phyloP scores from a whole-genome alignment of 2,113 vertebrate species.

The Leucosticte australis region DNA sequence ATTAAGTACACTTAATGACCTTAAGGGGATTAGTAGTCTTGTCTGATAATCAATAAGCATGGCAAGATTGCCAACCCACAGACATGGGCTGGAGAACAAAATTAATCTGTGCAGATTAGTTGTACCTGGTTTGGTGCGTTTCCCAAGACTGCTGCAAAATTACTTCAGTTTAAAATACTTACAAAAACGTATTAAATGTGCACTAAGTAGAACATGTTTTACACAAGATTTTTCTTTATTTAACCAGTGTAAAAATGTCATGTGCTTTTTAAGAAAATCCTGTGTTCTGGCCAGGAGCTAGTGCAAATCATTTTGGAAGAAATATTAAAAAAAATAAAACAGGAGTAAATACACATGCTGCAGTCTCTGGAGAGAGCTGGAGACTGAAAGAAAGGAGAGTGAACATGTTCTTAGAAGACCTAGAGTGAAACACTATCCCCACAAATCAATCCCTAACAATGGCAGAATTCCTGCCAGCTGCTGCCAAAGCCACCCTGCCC shows the following conservation, averaged over 20 bases:
- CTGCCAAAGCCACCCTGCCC: not conserved
- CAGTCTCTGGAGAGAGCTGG: not conserved
- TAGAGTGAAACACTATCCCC: not conserved
- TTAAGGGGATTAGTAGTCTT: slow-evolving; percentile 95
- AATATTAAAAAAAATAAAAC: not conserved
- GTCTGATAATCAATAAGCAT: slow-evolving; percentile 97
- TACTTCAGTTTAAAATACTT: not conserved
- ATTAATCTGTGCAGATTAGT: slow-evolving; percentile 75
- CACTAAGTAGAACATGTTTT: not conserved
- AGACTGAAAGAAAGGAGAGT: not conserved
- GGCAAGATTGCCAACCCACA: slow-evolving; percentile 79
- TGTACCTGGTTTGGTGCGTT: slow-evolving; percentile 45
- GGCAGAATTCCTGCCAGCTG: not conserved
- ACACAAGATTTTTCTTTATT: not conserved
- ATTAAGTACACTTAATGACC: slow-evolving; percentile 99
- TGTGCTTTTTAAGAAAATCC: not conserved
- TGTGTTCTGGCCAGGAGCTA: not conserved
- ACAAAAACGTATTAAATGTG: not conserved
- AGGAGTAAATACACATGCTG: no score
- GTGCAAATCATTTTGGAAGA: not conserved
- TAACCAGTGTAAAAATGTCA: not conserved
- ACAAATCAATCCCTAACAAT: not conserved
- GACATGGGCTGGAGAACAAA: slow-evolving; percentile 67
- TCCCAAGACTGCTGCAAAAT: slow-evolving; percentile 12
- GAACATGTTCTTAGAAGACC: not conserved